Base-by-base conservation (phyloP, 1,140 invertebrate genomes). In the Drosophila ohnishii region DNA sequence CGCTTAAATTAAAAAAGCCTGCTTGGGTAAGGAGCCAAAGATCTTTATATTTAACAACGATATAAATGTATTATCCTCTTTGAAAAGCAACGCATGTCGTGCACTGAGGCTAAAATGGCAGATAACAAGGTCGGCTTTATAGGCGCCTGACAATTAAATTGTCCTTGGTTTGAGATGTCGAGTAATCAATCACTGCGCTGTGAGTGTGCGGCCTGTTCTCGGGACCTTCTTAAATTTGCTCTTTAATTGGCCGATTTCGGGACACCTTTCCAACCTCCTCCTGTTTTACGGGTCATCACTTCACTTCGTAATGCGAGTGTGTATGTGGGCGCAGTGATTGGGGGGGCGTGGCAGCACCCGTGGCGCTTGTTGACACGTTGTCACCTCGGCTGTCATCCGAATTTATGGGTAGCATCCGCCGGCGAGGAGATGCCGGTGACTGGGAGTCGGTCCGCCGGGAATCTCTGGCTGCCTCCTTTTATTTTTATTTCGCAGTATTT, bases 291-390 rank as follows among this genome's bases (percentile, higher is more conserved):
- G 10, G 66, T 45, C 42, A 39, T 47, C 28, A 70, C 34, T 25
- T 55, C 13, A 55, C 51, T n/a, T n/a, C 34, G 37, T 25, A 37
- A 25, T 45, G 19, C 28, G 22, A 11, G 11, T 40, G 16, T 66
- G 35, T 51, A 19, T 61, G 10, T 28, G 37, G 28, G 35, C 58
- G 35, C n/a, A 32, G 22, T 64, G 61, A 50, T 59, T 50, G 25
- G 39, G 28, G 40, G 51, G 73, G 65, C 51, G 60, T 71, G 70
- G 45, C 51, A 67, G 34, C 37, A 67, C 83, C 84, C 77, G 80
- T 75, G 80, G 83, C 76, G 83, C 79, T 80, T 80, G 83, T 87
- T 87, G 84, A 87, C 83, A 87, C 85, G 84, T 86, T 86, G 83
- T 88, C 83, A 87, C 80, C 83, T 87, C 80, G 63, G 55, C 72